Base-by-base conservation (phyloP, 2,888 invertebrate species). In the Crepidodera aurea region DNA sequence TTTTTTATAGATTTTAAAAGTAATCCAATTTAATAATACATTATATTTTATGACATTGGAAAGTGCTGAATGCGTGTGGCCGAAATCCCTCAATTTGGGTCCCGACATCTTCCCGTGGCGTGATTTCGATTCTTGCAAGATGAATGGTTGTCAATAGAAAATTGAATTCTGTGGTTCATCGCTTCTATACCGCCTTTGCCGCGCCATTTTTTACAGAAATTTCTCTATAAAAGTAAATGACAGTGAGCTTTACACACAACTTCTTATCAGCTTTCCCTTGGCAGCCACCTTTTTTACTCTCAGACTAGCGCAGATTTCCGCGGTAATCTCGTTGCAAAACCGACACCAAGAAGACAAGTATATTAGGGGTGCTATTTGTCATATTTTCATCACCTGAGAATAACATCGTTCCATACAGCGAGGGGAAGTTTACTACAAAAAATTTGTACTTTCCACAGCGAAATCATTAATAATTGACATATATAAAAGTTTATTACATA, bases 111-210 rank as follows among this genome's bases (percentile, higher is more conserved):
- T 18, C 10, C 22, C 34, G 27, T 18, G 46, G 12, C 56, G 56
- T 56, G 64, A 64, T 64, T 64, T 60, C 50, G 34, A 53, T 46
- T 54, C 61, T 54, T 59, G 65, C 68, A 75, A 77, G 77, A 77
- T 75, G 74, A 77, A 78, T 78, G 76, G 75, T 75, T 85, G 85
- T 86, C 85, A 85, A 86, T 86, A 85, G 86, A 84, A 86, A 86
- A 87, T 86, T 87, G 86, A 86, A 87, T 86, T 86, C 86, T 84
- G 85, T 84, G 86, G 85, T 86, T 85, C 85, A 86, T 86, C 85
- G 86, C 84, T 83, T 84, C 85, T 84, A 85, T 86, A 75, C 78
- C 77, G 74, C 73, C 71, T 68, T 67, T 75, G 72, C 73, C 70
- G 71, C 68, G 72, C 72, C 72, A 75, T 77, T 77, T 78, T 77